phyloP scores from a whole-genome alignment of 2,113 vertebrate genomes.

The Pseudolaguvia tuberculata region DNA sequence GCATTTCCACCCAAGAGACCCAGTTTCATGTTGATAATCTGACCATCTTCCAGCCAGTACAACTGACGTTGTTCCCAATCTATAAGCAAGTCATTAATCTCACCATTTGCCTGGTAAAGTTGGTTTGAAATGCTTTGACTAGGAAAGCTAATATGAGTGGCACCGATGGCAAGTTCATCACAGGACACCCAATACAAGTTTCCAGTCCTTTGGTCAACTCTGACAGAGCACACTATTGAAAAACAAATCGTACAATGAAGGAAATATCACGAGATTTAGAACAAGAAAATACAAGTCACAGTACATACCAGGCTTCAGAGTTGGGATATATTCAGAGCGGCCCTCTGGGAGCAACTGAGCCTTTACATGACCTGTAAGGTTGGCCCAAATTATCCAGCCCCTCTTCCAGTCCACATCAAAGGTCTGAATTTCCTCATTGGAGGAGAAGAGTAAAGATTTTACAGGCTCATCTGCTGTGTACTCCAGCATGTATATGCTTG shows the following conservation, averaged over 20 bases:
- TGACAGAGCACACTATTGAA: conserved; percentile 72
- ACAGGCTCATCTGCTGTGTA: conserved; percentile 56
- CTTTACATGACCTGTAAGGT: conserved; percentile 70
- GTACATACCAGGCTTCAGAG: conserved; percentile 67
- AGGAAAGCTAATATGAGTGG: conserved; percentile 51
- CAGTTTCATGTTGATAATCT: conserved; percentile 66
- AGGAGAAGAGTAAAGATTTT: conserved; percentile 59
- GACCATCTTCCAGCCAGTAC: conserved; percentile 73
- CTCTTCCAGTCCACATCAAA: conserved; percentile 82
- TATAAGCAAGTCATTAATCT: conserved; percentile 69
- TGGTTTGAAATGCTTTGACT: conserved; percentile 32
- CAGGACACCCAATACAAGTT: conserved; percentile 79
- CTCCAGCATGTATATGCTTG: conserved; percentile 67
- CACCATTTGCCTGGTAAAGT: conserved; percentile 65
- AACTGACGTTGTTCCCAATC: conserved; percentile 73
- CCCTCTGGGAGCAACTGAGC: conserved; percentile 57
- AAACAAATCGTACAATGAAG: background rate
- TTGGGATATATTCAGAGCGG: conserved; percentile 63
- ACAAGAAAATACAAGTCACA: background rate
- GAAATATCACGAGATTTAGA: background rate
- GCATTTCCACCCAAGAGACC: conserved; percentile 63
- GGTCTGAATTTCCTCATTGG: conserved; percentile 64
- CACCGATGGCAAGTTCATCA: conserved; percentile 68
- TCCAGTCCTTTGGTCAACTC: conserved; percentile 72
- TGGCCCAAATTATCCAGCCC: conserved; percentile 75